Evolutionary conservation across 2,888 invertebrate genomes (phyloP).

Genomic region (Tetragonisca angustula): DNA sequence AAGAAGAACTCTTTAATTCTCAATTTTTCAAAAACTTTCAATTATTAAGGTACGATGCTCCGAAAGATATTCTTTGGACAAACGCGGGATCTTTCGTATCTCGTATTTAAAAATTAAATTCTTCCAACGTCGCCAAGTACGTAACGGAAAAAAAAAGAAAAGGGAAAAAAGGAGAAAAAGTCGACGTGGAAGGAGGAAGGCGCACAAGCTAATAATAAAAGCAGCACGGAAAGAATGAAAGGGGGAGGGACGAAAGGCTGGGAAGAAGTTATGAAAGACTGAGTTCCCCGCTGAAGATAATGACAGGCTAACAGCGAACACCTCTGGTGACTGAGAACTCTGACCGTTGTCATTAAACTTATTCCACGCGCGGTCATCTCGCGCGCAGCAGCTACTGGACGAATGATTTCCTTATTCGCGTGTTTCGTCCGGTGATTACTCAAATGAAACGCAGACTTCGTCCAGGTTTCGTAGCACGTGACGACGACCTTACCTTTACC

Average conservation of each 20-base stretch:
- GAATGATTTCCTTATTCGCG: neutral
- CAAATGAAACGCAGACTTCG: neutral
- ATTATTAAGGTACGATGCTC: too few relatives aligned
- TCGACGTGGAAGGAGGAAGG: neutral
- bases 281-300: neutral
- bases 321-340: neutral
- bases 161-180: neutral
- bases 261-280: neutral
- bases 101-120: neutral
- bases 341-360: conserved; percentile 1
- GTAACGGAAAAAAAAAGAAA: neutral
- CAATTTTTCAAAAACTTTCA: too few relatives aligned
- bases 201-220: neutral
- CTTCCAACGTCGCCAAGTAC: neutral
- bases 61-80: too few relatives aligned
- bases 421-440: neutral
- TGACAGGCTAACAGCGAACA: neutral
- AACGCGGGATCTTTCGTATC: too few relatives aligned
- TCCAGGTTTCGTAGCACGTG: neutral
- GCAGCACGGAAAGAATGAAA: neutral
- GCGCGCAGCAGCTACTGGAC: neutral
- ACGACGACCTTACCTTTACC: neutral
- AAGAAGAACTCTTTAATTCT: too few relatives aligned
- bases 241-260: neutral
- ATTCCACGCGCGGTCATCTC: neutral